Evolutionary conservation across 2,113 vertebrate genomes (phyloP).

Genomic region (Syngnathoides biaculeatus): DNA sequence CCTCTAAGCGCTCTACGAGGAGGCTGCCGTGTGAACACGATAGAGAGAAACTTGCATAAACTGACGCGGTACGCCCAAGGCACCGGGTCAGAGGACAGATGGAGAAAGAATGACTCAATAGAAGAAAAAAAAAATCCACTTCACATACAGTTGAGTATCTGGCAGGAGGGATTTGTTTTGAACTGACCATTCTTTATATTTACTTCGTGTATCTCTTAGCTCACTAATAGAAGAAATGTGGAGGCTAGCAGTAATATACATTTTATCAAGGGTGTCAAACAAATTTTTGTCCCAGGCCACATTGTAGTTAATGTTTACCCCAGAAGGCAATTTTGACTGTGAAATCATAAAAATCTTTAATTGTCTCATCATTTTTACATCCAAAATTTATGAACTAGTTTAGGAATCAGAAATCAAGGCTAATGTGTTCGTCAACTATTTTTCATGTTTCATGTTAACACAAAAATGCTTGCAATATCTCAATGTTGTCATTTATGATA

Average conservation of each 20-base stretch:
- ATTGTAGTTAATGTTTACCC: too few relatives aligned
- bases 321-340: too few relatives aligned
- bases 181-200: background rate
- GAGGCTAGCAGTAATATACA: background rate
- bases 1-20: conserved; percentile 2
- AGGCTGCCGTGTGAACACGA: background rate
- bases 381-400: too few relatives aligned
- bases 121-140: background rate
- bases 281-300: too few relatives aligned
- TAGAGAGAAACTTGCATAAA: conserved; percentile 7
- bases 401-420: too few relatives aligned
- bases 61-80: background rate
- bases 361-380: too few relatives aligned
- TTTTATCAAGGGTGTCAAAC: too few relatives aligned
- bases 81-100: conserved; percentile 9
- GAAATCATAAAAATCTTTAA: too few relatives aligned
- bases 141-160: background rate
- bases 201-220: background rate
- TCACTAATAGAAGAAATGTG: background rate
- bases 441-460: too few relatives aligned
- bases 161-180: background rate
- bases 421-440: too few relatives aligned
- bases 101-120: conserved; percentile 3
- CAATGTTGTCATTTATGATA: too few relatives aligned
- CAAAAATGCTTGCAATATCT: too few relatives aligned